Percentiles rank a stretch among this genome's conserved stretches.
phyloP scores from a whole-genome alignment of 1,140 invertebrate species.

The Micrasema minimum region DNA sequence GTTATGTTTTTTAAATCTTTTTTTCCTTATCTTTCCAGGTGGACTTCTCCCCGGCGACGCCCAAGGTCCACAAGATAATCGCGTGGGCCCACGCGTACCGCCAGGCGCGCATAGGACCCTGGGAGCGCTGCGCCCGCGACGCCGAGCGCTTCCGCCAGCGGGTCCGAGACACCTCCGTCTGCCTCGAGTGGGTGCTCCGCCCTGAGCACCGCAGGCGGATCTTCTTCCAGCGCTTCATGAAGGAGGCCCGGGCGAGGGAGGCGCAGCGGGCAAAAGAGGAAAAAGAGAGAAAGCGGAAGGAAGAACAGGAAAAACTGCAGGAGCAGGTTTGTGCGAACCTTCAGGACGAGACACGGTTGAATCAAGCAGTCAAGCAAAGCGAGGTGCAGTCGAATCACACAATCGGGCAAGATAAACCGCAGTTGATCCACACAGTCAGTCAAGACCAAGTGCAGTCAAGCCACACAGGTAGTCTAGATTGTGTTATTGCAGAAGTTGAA shows the following conservation, averaged over 20 bases:
- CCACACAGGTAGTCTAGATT: no score
- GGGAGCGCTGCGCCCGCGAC: slow-evolving; percentile 60
- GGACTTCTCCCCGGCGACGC: slow-evolving; percentile 58
- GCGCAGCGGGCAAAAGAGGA: slow-evolving; percentile 5
- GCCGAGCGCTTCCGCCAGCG: slow-evolving; percentile 61
- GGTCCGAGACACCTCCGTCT: slow-evolving; percentile 63
- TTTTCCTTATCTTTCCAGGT: slow-evolving; percentile 56
- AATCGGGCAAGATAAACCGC: no score
- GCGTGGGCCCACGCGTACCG: slow-evolving; percentile 63
- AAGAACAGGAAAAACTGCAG: not conserved
- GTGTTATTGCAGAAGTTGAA: no score
- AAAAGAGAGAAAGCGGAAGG: not conserved
- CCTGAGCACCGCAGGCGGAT: slow-evolving; percentile 60
- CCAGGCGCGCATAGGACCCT: slow-evolving; percentile 60
- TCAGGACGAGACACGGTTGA: no score
- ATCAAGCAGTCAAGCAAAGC: no score
- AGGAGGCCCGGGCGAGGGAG: slow-evolving; percentile 58
- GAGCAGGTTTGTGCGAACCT: not conserved
- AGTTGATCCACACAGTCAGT: no score
- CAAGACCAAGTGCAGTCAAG: no score
- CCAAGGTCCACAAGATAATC: slow-evolving; percentile 62
- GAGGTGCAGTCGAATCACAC: no score
- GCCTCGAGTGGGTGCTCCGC: slow-evolving; percentile 64
- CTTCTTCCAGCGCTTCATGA: slow-evolving; percentile 65
- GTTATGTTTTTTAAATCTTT: no score